These are phyloP conservation scores for Nezara viridula DNA, from an alignment of 2,888 invertebrate genomes.

Conservation along the genomic window DNA sequence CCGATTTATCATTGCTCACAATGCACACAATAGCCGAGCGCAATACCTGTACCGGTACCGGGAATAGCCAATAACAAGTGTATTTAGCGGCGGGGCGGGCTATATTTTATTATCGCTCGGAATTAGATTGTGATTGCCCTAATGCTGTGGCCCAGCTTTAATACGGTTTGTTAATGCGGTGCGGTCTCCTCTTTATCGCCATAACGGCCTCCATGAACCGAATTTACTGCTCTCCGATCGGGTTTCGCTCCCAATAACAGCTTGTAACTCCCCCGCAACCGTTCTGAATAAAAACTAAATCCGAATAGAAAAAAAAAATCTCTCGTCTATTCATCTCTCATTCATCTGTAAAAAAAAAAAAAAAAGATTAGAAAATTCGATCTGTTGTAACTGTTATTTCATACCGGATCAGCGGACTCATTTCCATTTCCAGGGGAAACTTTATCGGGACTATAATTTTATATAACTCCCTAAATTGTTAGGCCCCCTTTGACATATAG, in stretches of 20 bases:
- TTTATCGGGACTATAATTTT: conserved; percentile 47
- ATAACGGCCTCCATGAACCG: conserved; percentile 51
- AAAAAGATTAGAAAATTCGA: background rate
- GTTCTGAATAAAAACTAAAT: conserved; percentile 39
- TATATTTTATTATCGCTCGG: conserved; percentile 51
- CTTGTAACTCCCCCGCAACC: background rate
- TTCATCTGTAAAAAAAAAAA: too few species aligned
- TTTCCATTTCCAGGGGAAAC: conserved; percentile 28
- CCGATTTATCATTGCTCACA: conserved; percentile 22
- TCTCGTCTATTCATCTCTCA: background rate
- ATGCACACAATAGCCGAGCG: background rate
- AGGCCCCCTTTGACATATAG: conserved; percentile 20
- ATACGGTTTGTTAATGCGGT: conserved; percentile 46
- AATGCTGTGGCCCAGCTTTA: conserved; percentile 49
- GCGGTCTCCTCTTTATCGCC: conserved; percentile 53
- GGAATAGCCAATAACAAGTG: conserved; percentile 52
- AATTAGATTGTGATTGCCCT: conserved; percentile 53
- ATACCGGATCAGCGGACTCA: background rate
- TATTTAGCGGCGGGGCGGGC: background rate
- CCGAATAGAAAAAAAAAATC: background rate
- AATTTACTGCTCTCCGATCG: conserved; percentile 19
- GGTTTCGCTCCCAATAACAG: conserved; percentile 6
- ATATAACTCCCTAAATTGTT: conserved; percentile 48
- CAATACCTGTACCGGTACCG: background rate
- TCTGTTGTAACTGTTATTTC: conserved; percentile 16